phyloP scores from a whole-genome alignment of 2,888 invertebrate species.

The Drosophila subquinaria region DNA sequence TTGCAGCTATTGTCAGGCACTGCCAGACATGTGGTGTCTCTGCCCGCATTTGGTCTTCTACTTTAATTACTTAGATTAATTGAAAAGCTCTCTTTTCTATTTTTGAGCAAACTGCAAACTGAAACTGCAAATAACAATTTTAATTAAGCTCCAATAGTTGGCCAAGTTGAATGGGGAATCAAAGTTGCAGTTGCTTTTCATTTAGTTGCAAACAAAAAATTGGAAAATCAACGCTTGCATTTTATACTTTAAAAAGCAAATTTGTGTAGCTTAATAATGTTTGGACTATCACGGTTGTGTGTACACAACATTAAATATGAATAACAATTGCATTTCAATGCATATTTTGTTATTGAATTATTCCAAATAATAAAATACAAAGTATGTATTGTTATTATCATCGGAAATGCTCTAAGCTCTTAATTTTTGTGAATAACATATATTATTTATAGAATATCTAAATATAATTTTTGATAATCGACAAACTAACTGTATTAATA shows the following conservation, averaged over 20 bases:
- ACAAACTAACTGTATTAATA: neutral
- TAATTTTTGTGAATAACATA: neutral
- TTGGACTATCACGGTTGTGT: neutral
- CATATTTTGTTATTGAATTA: neutral
- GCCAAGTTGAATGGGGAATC: slow-evolving; percentile 19
- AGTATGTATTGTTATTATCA: neutral
- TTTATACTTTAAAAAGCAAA: neutral
- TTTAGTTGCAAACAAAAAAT: neutral
- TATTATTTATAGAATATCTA: neutral
- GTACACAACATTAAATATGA: neutral
- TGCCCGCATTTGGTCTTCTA: slow-evolving; percentile 40
- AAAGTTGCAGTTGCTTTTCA: slow-evolving; percentile 28
- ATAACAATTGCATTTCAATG: neutral
- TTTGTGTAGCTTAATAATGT: slow-evolving; percentile 4
- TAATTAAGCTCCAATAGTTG: slow-evolving; percentile 38
- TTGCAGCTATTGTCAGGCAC: slow-evolving; percentile 50
- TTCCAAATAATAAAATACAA: neutral
- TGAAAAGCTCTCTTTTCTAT: slow-evolving; percentile 44
- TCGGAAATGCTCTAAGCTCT: neutral
- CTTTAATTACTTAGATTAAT: slow-evolving; percentile 76
- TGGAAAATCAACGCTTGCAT: neutral
- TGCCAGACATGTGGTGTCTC: slow-evolving; percentile 50
- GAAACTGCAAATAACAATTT: slow-evolving; percentile 45
- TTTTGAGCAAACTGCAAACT: slow-evolving; percentile 22
- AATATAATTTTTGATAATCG: neutral